Evolutionary conservation across 1,140 invertebrate species (phyloP).

Genomic region (Atopsyche davidsoni): DNA sequence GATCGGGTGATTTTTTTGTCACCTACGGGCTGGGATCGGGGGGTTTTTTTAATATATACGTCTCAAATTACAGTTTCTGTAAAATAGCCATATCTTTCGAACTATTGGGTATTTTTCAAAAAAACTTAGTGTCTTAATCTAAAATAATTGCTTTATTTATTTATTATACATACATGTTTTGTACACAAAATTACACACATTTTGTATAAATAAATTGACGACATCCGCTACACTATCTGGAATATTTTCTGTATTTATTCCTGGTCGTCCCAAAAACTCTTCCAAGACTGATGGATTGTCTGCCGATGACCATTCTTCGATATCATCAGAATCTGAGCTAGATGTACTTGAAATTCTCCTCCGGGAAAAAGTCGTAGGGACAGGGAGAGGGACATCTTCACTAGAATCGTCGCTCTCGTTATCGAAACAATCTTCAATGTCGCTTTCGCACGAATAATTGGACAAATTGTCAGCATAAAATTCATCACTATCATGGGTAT

Average conservation of each 20-base stretch:
- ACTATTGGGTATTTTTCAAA: too few relatives aligned
- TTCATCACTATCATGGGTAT: too few relatives aligned
- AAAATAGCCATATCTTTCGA: too few relatives aligned
- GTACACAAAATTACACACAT: too few relatives aligned
- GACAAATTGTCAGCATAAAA: conserved; percentile 6
- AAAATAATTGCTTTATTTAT: too few relatives aligned
- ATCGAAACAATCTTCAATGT: not conserved
- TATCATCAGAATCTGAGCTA: conserved; percentile 4
- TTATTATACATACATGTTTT: too few relatives aligned
- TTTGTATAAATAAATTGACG: too few relatives aligned
- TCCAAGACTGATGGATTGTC: conserved; percentile 11
- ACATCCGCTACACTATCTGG: not conserved
- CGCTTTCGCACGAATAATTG: conserved; percentile 6
- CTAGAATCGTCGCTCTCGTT: conserved; percentile 1
- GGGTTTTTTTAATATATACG: too few relatives aligned
- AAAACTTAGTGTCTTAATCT: too few relatives aligned
- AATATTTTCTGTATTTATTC: conserved; percentile 5
- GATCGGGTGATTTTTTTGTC: too few relatives aligned
- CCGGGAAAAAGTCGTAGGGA: conserved; percentile 8
- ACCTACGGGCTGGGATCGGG: too few relatives aligned
- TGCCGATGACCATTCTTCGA: conserved; percentile 3
- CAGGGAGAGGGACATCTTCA: conserved; percentile 4
- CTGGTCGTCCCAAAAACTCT: conserved; percentile 9
- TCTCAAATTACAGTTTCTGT: too few relatives aligned
- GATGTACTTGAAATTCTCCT: conserved; percentile 8